Conservation (phyloP, 2,797 vertebrate species). For the Dallia pectoralis region DNA sequence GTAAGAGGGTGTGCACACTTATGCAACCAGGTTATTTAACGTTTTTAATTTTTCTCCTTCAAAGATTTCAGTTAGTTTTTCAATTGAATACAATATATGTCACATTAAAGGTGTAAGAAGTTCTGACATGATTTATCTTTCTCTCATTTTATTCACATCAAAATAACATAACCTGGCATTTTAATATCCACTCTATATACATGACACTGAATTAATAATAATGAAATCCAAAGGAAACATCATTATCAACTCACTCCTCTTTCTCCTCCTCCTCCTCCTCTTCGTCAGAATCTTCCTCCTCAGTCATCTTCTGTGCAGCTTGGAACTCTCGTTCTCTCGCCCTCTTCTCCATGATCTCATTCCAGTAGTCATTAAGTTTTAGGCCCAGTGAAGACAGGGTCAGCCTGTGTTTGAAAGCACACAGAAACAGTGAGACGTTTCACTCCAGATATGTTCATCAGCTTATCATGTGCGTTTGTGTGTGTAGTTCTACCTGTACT, state of each 20-base stretch:
- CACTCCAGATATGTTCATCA: background rate
- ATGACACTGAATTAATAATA: background rate
- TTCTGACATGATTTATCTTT: too few species aligned
- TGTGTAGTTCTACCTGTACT: constrained; percentile 69
- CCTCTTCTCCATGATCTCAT: constrained; percentile 70
- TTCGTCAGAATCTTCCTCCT: constrained; percentile 17
- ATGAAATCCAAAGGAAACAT: background rate
- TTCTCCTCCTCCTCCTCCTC: constrained; percentile 33
- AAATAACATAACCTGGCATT: too few species aligned
- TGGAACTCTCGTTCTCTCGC: constrained; percentile 64
- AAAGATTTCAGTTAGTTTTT: too few species aligned
- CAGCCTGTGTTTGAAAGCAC: constrained; percentile 52
- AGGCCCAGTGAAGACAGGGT: constrained; percentile 75
- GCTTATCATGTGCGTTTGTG: background rate
- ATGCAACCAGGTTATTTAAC: too few species aligned
- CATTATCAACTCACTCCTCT: constrained; percentile 26
- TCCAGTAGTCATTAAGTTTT: constrained; percentile 84
- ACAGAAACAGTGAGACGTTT: background rate
- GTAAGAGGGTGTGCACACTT: too few species aligned
- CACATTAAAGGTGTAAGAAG: too few species aligned
- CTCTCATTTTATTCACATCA: too few species aligned
- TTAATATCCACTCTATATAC: too few species aligned
- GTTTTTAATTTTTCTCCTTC: too few species aligned
- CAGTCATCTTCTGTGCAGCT: constrained; percentile 47
- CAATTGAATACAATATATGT: too few species aligned